Evolutionary conservation across 2,888 invertebrate species (phyloP), one percentile per base, ranked within the genome.

Genomic region (Folsomia manolachei): DNA sequence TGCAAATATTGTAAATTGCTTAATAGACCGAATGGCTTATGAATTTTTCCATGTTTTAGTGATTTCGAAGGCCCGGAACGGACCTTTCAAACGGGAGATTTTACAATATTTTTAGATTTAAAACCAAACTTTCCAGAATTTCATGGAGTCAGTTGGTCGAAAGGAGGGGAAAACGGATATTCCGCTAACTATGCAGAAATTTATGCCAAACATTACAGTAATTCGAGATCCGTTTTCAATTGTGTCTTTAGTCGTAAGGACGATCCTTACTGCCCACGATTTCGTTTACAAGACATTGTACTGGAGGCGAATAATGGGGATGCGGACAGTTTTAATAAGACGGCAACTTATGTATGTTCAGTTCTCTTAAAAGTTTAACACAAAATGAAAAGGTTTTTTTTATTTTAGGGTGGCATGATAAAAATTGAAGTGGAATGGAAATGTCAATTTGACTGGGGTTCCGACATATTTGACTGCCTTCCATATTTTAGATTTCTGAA

Each of bases 231-330:
- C 39, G 39, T 39, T 4, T 39, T 14, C 14, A 80, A 70, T 18
- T 84, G 85, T 71, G 71, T 74, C 21, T 84, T 83, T 75, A 76
- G 84, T 75, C 73, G 80, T n/a, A 78, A 72, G 18, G 73, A 64
- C 14, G 79, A 83, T 74, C 82, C 81, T 9, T 82, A 80, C 63
- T 86, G 86, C 78, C 86, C 86, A 4, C 83, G 85, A 26, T 85
- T 86, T 80, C 75, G 81, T 39, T 77, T 86, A n/a, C 83, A 82
- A 18, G 83, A 84, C 63, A 84, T 86, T 73, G 82, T 84, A 0
- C 70, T 76, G 21, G 78, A 78, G 61, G 82, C 83, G 23, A 77
- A 39, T 14, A 14, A 9, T 9, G 14, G 7, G 4, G 39, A 39
- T 39, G 14, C 4, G 7, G 39, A 39, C 14, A n/a, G n/a, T n/a